Evolutionary conservation across 1,140 invertebrate species (phyloP), one percentile per base, ranked within the genome.

Genomic region (Mya arenaria): DNA sequence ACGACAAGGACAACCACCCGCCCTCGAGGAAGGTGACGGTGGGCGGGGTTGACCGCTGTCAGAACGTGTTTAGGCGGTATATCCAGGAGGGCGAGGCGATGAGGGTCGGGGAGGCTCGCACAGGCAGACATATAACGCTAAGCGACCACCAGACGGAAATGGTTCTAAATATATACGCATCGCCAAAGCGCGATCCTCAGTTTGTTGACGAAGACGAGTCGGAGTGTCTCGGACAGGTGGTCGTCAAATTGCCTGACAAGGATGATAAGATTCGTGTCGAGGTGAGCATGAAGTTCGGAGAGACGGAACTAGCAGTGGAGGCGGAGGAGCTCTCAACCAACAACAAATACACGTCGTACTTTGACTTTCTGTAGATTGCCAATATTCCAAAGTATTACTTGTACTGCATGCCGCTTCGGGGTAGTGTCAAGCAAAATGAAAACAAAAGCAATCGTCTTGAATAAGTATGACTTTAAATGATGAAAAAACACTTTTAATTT

Each of bases 221-320:
- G 25, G 78, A 81, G 52, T 71, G 32, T 41, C 62, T 84, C 10
- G 78, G 77, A 71, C 44, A 79, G 62, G 56, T 81, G 1, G 65
- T 81, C 5, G 80, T 82, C 17, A 30, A 82, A n/a, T 52, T 82
- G 25, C 80, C 80, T n/a, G 72, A 82, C 17, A 60, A 63, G 25
- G 71, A 74, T 6, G 72, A 82, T 3, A 65, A n/a, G 5, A 48
- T 74, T 34, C 52, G 63, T 25, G 82, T 87, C 10, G 69, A 72
- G n/a, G 79, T 82, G 3, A 75, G 63, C 3, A 72, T 85, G 77
- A 87, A 82, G 25, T 83, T 86, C 81, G 85, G 85, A 1, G 77
- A 77, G 48, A 86, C 85, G 1, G 85, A 86, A 72, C 66, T 86
- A 0, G 68, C 72, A 23, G 85, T 86, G n/a, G 55, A 85, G 56